These are phyloP conservation scores for Ciconia boyciana DNA, from an alignment of 2,113 vertebrate genomes.

Conservation along the genomic window DNA sequence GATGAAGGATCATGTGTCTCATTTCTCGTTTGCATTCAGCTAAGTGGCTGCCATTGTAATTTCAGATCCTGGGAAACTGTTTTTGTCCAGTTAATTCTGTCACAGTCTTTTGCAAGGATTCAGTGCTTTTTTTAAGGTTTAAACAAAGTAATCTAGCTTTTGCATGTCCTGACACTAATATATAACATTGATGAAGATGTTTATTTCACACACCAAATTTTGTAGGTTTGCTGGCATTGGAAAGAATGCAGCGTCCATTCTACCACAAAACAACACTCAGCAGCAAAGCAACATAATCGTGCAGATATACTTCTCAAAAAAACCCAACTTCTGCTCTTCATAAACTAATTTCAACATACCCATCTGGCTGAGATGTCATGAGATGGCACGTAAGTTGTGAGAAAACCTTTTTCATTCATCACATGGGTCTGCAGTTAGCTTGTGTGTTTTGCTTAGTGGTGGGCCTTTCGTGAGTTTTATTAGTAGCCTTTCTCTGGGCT, in stretches of 20 bases:
- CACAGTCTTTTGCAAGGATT: neutral
- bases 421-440: neutral
- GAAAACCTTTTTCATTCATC: neutral
- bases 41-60: neutral
- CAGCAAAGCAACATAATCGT: neutral
- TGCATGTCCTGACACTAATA: neutral
- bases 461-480: neutral
- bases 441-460: neutral
- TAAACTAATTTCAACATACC: neutral
- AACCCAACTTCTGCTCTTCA: neutral
- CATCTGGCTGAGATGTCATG: neutral
- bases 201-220: neutral
- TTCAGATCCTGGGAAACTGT: neutral
- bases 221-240: neutral
- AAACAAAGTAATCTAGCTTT: neutral
- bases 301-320: neutral
- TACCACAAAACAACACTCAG: neutral
- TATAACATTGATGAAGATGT: neutral
- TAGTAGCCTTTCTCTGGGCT: neutral
- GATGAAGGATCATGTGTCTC: fast-evolving
- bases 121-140: neutral
- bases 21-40: neutral
- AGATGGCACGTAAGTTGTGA: neutral
- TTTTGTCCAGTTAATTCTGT: neutral
- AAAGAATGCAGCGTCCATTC: neutral